Conservation (phyloP, 2,113 vertebrate genomes). For the Platichthys flesus region DNA sequence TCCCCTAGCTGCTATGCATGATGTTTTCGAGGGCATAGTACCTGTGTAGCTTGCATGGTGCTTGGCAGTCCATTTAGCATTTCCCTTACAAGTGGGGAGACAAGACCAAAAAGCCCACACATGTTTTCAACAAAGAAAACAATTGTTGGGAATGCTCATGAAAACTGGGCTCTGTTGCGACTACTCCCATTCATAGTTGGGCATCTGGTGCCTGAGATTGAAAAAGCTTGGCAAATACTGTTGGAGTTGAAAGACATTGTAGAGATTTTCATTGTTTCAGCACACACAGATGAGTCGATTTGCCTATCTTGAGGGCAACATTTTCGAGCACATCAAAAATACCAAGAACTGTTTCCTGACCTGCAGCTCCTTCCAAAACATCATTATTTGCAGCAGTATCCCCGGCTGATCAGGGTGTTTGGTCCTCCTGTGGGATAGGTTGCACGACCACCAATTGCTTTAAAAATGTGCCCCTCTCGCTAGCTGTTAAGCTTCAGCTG, state of each 20-base stretch:
- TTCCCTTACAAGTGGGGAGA: constrained; percentile 28
- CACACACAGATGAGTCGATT: not conserved
- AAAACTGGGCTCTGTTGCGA: no score
- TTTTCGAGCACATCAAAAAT: not conserved
- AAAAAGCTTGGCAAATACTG: not conserved
- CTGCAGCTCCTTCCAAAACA: constrained; percentile 16
- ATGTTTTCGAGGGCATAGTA: constrained; percentile 25
- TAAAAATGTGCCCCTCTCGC: no score
- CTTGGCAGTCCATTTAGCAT: not conserved
- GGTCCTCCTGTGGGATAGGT: constrained; percentile 10
- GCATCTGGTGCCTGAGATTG: not conserved
- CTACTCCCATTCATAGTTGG: constrained; percentile 14
- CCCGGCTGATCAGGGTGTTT: constrained; percentile 18
- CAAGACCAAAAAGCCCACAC: constrained; percentile 18
- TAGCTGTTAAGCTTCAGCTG: no score
- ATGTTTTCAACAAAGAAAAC: not conserved
- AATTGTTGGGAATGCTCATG: not conserved
- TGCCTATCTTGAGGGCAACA: constrained; percentile 15
- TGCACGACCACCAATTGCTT: no score
- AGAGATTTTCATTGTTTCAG: constrained; percentile 33
- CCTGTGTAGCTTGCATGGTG: constrained; percentile 17
- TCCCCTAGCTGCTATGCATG: constrained; percentile 29
- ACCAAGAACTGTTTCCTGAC: not conserved
- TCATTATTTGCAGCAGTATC: constrained; percentile 29
- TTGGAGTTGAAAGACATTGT: constrained; percentile 25